These are phyloP conservation scores for Cenopis cana DNA, from an alignment of 2,888 invertebrate species.

Conservation along the genomic window DNA sequence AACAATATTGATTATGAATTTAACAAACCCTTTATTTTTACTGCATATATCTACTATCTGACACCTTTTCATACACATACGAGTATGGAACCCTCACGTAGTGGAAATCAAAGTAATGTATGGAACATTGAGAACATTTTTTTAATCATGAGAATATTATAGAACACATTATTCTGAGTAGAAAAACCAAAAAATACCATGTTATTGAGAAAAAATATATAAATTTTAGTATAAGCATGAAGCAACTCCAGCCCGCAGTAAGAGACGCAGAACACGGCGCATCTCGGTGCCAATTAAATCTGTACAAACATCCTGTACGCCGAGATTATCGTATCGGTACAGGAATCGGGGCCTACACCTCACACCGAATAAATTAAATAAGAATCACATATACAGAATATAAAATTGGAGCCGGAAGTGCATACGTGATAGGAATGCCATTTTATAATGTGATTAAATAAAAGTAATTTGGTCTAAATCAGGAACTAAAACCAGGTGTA, in stretches of 20 bases:
- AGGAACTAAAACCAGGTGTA: too few species aligned
- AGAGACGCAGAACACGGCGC: slow-evolving; percentile 69
- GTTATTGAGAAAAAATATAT: too few species aligned
- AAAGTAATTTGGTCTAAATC: background rate
- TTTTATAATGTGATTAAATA: background rate
- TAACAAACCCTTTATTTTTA: too few species aligned
- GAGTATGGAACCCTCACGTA: too few species aligned
- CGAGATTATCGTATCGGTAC: slow-evolving; percentile 82
- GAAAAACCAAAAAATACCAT: too few species aligned
- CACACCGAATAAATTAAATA: slow-evolving; percentile 82
- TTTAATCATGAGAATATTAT: too few species aligned
- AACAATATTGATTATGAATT: background rate
- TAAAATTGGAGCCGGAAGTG: slow-evolving; percentile 1
- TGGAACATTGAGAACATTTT: too few species aligned
- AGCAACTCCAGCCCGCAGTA: slow-evolving; percentile 60
- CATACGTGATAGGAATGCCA: background rate
- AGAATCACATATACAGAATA: slow-evolving; percentile 75
- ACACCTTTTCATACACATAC: too few species aligned
- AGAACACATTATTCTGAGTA: too few species aligned
- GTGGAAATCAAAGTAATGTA: too few species aligned
- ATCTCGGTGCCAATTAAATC: slow-evolving; percentile 83
- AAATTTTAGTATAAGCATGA: background rate
- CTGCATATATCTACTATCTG: too few species aligned
- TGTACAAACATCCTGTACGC: slow-evolving; percentile 81
- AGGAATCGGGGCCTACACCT: slow-evolving; percentile 77